Percentiles rank a stretch among this genome's conserved stretches.
These are phyloP conservation scores for Ecliptopera silaceata DNA, from an alignment of 2,888 invertebrate genomes.

Conservation along the genomic window DNA sequence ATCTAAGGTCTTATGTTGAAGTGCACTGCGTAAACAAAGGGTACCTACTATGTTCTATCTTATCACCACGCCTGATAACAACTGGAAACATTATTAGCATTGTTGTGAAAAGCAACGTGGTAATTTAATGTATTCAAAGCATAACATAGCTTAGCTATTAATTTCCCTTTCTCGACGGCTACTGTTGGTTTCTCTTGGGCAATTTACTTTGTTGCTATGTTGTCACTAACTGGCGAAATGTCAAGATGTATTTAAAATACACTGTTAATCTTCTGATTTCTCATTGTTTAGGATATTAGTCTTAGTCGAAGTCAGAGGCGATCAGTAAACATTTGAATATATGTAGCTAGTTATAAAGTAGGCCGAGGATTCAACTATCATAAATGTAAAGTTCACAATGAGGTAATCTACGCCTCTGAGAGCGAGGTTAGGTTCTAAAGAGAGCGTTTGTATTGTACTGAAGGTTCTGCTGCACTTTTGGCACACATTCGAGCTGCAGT, in stretches of 20 bases:
- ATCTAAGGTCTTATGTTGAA: constrained; percentile 68
- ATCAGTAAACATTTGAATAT: constrained; percentile 15
- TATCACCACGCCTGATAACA: constrained; percentile 69
- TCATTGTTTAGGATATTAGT: not conserved
- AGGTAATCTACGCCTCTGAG: constrained; percentile 18
- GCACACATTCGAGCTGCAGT: constrained; percentile 72
- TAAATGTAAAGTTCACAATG: constrained; percentile 28
- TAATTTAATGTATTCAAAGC: constrained; percentile 43
- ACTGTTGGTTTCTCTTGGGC: constrained; percentile 30
- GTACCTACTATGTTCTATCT: constrained; percentile 71
- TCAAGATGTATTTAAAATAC: constrained; percentile 13
- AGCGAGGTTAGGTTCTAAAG: constrained; percentile 27
- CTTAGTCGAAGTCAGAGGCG: constrained; percentile 4
- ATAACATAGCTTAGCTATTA: constrained; percentile 39
- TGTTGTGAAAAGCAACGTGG: constrained; percentile 56
- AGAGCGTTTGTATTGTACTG: constrained; percentile 31
- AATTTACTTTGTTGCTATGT: constrained; percentile 26
- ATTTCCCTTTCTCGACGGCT: constrained; percentile 39
- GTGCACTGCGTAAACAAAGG: constrained; percentile 72
- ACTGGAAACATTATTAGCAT: constrained; percentile 62
- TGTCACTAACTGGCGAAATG: constrained; percentile 22
- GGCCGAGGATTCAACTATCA: constrained; percentile 23
- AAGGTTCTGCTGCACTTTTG: constrained; percentile 77
- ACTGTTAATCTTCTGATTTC: not conserved
- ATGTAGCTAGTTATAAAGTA: constrained; percentile 13